These are phyloP conservation scores for Mystacides longicornis DNA, from an alignment of 2,888 invertebrate species.

Conservation along the genomic window DNA sequence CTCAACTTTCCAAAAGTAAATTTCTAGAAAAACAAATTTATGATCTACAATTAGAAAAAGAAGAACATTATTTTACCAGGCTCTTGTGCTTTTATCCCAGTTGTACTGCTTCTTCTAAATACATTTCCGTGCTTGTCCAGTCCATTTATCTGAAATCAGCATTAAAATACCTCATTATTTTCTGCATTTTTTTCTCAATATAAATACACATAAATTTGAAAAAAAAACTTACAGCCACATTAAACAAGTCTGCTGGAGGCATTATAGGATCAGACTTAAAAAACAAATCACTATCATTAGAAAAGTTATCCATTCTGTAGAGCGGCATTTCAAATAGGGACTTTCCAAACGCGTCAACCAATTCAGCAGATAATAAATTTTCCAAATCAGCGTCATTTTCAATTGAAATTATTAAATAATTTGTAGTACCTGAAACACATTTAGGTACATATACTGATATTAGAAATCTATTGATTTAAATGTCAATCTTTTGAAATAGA, in stretches of 20 bases:
- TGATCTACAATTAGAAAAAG: too few species aligned
- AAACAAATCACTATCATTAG: conserved; percentile 28
- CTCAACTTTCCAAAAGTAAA: too few species aligned
- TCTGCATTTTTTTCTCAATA: too few species aligned
- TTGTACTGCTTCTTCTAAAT: conserved; percentile 55
- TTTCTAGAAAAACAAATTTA: too few species aligned
- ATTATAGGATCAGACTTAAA: conserved; percentile 53
- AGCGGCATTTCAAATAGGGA: conserved; percentile 40
- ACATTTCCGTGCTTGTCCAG: conserved; percentile 52
- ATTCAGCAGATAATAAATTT: conserved; percentile 34
- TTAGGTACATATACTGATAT: too few species aligned
- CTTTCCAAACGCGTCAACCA: conserved; percentile 35
- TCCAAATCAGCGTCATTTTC: conserved; percentile 31
- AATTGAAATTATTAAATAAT: conserved; percentile 37
- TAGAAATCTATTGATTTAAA: too few species aligned
- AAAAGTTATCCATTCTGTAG: conserved; percentile 28
- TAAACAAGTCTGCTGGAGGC: conserved; percentile 59
- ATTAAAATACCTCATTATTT: too few species aligned
- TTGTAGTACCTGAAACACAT: conserved; percentile 38
- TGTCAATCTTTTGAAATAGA: too few species aligned
- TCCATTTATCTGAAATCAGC: conserved; percentile 55
- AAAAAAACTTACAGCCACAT: conserved; percentile 52
- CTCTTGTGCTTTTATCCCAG: conserved; percentile 55
- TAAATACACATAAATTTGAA: too few species aligned
- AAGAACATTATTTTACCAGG: too few species aligned